Conservation (phyloP, 2,888 invertebrate species). For the Ephialtes manifestator region DNA sequence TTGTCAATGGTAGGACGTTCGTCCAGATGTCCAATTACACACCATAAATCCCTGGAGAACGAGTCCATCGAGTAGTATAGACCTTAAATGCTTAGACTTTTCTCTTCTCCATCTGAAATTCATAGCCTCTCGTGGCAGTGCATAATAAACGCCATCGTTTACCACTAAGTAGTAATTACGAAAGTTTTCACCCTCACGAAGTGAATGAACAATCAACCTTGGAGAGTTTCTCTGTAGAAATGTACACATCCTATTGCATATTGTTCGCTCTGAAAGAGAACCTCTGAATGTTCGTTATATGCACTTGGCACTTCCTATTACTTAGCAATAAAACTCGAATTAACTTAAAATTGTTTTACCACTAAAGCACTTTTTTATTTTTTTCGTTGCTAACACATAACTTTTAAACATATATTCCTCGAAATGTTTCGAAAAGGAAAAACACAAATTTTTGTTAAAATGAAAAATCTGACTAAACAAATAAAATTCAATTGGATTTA, state of each 20-base stretch:
- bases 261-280: not conserved
- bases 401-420: not conserved
- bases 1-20: not conserved
- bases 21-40: not conserved
- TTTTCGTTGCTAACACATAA: too few relatives aligned
- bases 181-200: not conserved
- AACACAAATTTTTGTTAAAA: too few relatives aligned
- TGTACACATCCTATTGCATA: not conserved
- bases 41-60: not conserved
- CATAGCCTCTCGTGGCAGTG: not conserved
- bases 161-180: not conserved
- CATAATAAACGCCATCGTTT: not conserved
- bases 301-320: not conserved
- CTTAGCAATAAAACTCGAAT: not conserved
- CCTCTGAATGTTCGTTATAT: not conserved
- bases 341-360: not conserved
- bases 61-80: conserved; percentile 11
- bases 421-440: too few relatives aligned
- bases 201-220: not conserved
- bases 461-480: too few relatives aligned
- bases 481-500: too few relatives aligned
- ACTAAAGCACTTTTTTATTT: not conserved
- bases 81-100: conserved; percentile 17
- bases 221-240: not conserved
- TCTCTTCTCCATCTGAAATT: not conserved